Conservation (phyloP, 2,797 vertebrate genomes). For the Rhincodon typus region DNA sequence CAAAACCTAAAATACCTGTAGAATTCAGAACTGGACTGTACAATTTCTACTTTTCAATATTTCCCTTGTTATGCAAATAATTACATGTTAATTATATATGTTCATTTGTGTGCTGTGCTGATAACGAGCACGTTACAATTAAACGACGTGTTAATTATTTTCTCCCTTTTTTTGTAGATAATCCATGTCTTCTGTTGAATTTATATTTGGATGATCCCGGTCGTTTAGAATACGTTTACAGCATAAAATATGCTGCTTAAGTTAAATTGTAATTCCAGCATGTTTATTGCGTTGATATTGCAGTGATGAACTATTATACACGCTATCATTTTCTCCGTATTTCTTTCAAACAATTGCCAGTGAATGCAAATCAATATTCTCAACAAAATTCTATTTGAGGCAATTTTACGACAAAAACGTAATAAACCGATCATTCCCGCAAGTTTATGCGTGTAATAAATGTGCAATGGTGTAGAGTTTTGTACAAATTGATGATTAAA, state of each 20-base stretch:
- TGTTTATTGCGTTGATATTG: not conserved
- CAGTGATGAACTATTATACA: not conserved
- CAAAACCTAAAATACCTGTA: slow-evolving; percentile 63
- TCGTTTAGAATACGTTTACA: not conserved
- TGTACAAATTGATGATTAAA: not conserved
- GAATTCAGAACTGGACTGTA: slow-evolving; percentile 48
- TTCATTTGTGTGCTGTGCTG: not conserved
- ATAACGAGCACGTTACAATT: not conserved
- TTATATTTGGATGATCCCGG: not conserved
- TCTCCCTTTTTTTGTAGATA: not conserved
- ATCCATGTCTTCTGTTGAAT: no score
- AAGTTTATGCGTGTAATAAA: not conserved
- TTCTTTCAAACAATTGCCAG: not conserved
- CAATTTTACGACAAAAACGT: not conserved
- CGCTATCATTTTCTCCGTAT: not conserved
- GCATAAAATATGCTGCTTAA: no score
- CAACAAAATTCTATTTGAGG: not conserved
- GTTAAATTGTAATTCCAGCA: not conserved
- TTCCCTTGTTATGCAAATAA: not conserved
- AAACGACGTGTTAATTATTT: not conserved
- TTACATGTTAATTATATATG: not conserved
- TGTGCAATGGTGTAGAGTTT: not conserved
- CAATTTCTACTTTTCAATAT: not conserved
- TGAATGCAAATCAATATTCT: not conserved
- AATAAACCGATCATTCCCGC: not conserved